Conservation (phyloP, 2,113 vertebrate genomes). For the Phainopepla nitens region DNA sequence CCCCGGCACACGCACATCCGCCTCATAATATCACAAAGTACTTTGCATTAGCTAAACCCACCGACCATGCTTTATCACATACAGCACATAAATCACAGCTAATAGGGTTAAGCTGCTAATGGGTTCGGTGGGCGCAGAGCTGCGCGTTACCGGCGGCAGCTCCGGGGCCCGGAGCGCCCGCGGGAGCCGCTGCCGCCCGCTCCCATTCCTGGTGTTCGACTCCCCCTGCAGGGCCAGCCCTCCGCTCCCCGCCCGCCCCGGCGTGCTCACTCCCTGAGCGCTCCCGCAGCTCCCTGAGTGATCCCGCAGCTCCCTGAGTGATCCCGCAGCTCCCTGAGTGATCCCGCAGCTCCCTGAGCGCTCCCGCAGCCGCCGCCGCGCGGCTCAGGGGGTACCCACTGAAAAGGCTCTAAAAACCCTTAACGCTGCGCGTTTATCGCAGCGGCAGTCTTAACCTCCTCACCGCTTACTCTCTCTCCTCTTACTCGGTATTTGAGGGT, state of each 20-base stretch:
- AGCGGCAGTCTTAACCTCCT: neutral
- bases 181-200: neutral
- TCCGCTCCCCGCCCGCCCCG: neutral
- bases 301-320: no score
- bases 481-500: neutral
- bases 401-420: neutral
- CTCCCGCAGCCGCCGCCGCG: no score
- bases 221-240: constrained; percentile 66
- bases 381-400: no score
- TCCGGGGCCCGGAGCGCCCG: neutral
- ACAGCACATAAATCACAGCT: neutral
- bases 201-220: constrained; percentile 63
- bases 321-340: no score
- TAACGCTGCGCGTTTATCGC: fast-evolving
- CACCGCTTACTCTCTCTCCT: neutral
- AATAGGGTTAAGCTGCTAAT: neutral
- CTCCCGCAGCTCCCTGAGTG: no score
- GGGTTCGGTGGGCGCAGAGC: neutral
- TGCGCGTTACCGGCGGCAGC: neutral
- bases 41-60: neutral
- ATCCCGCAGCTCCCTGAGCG: no score
- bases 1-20: fast-evolving
- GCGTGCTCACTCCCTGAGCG: fast-evolving
- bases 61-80: neutral
- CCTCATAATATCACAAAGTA: neutral